These are phyloP conservation scores for Engraulis encrasicolus DNA, from an alignment of 2,113 vertebrate genomes.

Conservation along the genomic window DNA sequence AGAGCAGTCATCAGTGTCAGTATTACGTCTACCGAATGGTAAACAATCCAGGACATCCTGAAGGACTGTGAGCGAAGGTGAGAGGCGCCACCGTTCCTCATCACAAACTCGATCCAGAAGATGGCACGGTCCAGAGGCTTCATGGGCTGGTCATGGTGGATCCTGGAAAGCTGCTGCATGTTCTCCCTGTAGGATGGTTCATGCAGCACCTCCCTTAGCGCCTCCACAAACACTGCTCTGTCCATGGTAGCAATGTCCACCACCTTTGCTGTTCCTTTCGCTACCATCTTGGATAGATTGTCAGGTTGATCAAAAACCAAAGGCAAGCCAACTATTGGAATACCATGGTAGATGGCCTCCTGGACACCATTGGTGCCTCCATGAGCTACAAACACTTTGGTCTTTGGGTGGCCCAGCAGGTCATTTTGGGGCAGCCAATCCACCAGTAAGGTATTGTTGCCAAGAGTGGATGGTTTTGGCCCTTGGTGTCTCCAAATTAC, in stretches of 20 bases:
- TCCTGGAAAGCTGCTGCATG: conserved; percentile 81
- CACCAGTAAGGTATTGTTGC: conserved; percentile 66
- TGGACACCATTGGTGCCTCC: conserved; percentile 69
- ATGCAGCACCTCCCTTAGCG: conserved; percentile 54
- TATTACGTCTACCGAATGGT: conserved; percentile 84
- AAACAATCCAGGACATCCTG: conserved; percentile 86
- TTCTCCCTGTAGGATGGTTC: conserved; percentile 80
- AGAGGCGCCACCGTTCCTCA: conserved; percentile 83
- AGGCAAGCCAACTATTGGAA: conserved; percentile 64
- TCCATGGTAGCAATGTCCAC: conserved; percentile 56
- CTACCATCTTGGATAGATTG: conserved; percentile 60
- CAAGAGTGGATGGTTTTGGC: conserved; percentile 57
- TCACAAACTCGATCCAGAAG: conserved; percentile 90
- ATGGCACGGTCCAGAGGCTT: conserved; percentile 83
- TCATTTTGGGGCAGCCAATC: conserved; percentile 70
- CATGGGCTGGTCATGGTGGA: conserved; percentile 86
- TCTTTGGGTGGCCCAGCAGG: conserved; percentile 68
- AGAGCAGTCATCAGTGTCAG: conserved; percentile 44
- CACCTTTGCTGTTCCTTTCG: conserved; percentile 61
- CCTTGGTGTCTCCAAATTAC: conserved; percentile 67
- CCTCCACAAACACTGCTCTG: conserved; percentile 55
- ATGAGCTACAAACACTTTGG: conserved; percentile 62
- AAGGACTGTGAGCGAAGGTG: conserved; percentile 80
- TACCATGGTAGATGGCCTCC: conserved; percentile 67
- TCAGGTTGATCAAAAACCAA: conserved; percentile 66